phyloP scores from a whole-genome alignment of 2,113 vertebrate genomes.

The Setophaga coronata region DNA sequence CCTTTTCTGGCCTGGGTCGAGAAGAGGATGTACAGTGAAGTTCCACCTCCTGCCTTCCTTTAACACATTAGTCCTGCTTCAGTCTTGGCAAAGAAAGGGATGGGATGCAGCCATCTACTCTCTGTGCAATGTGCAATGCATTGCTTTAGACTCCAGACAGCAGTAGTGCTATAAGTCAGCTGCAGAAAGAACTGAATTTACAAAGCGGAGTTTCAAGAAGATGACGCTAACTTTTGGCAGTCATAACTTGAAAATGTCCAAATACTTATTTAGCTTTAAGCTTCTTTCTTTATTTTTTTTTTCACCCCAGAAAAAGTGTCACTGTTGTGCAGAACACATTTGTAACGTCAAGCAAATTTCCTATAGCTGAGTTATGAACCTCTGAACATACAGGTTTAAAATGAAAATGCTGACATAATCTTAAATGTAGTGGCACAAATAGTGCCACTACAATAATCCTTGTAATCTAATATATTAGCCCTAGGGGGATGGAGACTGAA shows the following conservation, averaged over 20 bases:
- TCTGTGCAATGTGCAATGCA: not conserved
- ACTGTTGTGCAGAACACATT: not conserved
- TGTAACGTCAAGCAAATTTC: conserved; percentile 25
- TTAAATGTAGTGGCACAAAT: conserved; percentile 61
- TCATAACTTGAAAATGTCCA: not conserved
- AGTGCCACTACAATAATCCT: conserved; percentile 33
- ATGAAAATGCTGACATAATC: conserved; percentile 54
- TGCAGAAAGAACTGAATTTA: not conserved
- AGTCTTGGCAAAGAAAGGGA: not conserved
- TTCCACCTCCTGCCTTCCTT: not conserved
- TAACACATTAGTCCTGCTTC: accelerated
- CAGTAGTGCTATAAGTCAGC: not conserved
- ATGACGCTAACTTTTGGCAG: not conserved
- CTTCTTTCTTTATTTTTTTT: not conserved
- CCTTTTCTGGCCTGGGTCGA: not conserved
- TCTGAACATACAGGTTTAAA: conserved; percentile 41
- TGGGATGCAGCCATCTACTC: not conserved
- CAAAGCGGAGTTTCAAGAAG: not conserved
- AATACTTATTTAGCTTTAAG: conserved; percentile 18
- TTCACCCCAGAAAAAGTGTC: not conserved
- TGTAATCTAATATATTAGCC: conserved; percentile 61
- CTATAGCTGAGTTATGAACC: conserved; percentile 54
- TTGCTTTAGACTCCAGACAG: not conserved
- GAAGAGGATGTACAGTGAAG: not conserved
- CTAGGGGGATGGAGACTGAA: conserved; percentile 28